Percentiles rank a stretch among this genome's conserved stretches.
These are phyloP conservation scores for Forbesichthys papilliferus DNA, from an alignment of 2,113 vertebrate species.

Conservation along the genomic window DNA sequence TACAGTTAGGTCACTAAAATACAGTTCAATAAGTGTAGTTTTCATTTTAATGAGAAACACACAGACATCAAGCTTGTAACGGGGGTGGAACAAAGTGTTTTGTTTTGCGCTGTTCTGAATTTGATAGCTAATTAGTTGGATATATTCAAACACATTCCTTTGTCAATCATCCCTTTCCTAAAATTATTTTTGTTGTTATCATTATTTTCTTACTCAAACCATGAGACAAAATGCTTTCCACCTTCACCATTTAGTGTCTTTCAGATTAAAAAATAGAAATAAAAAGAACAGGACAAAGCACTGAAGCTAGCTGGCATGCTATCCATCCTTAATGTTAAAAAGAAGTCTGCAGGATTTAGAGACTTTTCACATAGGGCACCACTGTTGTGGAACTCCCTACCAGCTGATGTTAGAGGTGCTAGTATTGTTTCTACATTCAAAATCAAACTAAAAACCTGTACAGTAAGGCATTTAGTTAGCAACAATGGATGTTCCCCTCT, in stretches of 20 bases:
- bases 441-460: too few relatives aligned
- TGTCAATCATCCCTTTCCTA: slow-evolving; percentile 22
- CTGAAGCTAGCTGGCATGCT: slow-evolving; percentile 18
- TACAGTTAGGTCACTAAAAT: background rate
- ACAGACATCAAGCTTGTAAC: slow-evolving; percentile 5
- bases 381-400: too few relatives aligned
- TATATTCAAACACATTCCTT: slow-evolving; percentile 33
- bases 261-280: slow-evolving; percentile 28
- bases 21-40: background rate
- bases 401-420: too few relatives aligned
- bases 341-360: too few relatives aligned
- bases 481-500: too few relatives aligned
- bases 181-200: slow-evolving; percentile 35
- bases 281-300: slow-evolving; percentile 32
- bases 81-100: slow-evolving; percentile 19
- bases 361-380: too few relatives aligned
- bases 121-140: slow-evolving; percentile 55
- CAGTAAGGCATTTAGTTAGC: too few relatives aligned
- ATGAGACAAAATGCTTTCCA: slow-evolving; percentile 45
- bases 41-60: slow-evolving; percentile 20
- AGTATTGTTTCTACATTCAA: too few relatives aligned
- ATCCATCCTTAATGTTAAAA: too few relatives aligned
- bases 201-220: slow-evolving; percentile 57
- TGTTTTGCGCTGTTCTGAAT: slow-evolving; percentile 32
- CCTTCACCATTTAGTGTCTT: slow-evolving; percentile 20